Conservation (phyloP, 2,113 vertebrate species). For the Raja brachyura region DNA sequence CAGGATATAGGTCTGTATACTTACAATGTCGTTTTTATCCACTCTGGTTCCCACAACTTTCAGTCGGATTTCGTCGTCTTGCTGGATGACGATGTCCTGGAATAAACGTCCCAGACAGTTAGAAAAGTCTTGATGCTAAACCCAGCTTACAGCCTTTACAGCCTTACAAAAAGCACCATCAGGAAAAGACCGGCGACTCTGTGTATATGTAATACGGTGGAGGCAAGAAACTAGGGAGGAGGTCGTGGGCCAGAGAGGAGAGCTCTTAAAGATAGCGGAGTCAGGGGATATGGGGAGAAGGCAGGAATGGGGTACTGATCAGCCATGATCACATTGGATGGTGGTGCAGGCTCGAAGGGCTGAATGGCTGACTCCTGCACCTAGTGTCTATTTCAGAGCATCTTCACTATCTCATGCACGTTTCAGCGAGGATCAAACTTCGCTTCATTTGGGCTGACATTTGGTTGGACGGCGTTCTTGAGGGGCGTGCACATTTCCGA, state of each 20-base stretch:
- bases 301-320: too few relatives aligned
- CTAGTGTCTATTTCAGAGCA: too few relatives aligned
- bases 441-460: too few relatives aligned
- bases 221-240: background rate
- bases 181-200: background rate
- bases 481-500: too few relatives aligned
- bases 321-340: too few relatives aligned
- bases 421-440: too few relatives aligned
- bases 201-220: background rate
- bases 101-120: background rate
- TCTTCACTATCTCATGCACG: too few relatives aligned
- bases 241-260: background rate
- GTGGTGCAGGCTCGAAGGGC: too few relatives aligned
- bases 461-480: too few relatives aligned
- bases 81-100: conserved; percentile 85
- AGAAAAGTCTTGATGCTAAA: background rate
- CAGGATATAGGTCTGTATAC: conserved; percentile 36
- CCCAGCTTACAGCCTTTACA: background rate
- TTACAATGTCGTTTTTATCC: conserved; percentile 88
- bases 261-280: too few relatives aligned
- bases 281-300: too few relatives aligned
- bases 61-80: conserved; percentile 84
- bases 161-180: background rate
- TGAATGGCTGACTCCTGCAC: too few relatives aligned
- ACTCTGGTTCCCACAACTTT: conserved; percentile 88